Evolutionary conservation across 2,113 vertebrate genomes (phyloP), one percentile per base, ranked within the genome.

Genomic region (Psophia crepitans): DNA sequence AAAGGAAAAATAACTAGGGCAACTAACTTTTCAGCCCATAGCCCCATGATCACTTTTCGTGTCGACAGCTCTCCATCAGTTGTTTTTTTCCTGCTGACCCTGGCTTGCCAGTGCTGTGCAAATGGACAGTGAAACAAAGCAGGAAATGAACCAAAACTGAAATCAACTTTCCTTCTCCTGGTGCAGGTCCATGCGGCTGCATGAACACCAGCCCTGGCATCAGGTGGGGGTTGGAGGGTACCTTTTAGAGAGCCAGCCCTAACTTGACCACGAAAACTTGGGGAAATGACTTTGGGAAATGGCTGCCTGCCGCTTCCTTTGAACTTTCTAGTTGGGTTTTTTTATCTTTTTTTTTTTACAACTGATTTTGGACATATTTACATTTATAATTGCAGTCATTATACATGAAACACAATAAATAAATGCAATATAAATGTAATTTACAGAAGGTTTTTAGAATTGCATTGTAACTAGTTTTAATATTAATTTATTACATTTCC

Each of bases 371-470:
- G 73, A 66, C 26, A 51, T 63, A 64, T 71, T 93, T 96, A 90
- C 92, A 94, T 92, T 95, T 97, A 96, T 94, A 92, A 92, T 79
- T 96, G 95, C 95, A 94, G 74, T 93, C 75, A 93, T 90, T 95
- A 76, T 41, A 93, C 92, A 86, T 8, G 4, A 88, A 96, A 80
- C 48, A 68, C 46, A 71, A 76, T 28, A 84, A 94, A 92, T 89
- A 94, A 94, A 86, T 94, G 96, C 81, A 91, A 96, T 97, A 95
- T 96, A 96, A 96, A 97, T 96, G 95, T 91, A 94, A 93, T 71
- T 23, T 84, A 64, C 32, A 32, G 51, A 64, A 35, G 1, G 19
- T 70, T 79, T 88, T 91, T 81, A 93, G 77, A 96, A 86, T 74
- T 66, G 83, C 83, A 93, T 53, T 60, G 71, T 58, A 86, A 84